Conservation (phyloP, 2,888 invertebrate genomes). For the Mythimna pallens region DNA sequence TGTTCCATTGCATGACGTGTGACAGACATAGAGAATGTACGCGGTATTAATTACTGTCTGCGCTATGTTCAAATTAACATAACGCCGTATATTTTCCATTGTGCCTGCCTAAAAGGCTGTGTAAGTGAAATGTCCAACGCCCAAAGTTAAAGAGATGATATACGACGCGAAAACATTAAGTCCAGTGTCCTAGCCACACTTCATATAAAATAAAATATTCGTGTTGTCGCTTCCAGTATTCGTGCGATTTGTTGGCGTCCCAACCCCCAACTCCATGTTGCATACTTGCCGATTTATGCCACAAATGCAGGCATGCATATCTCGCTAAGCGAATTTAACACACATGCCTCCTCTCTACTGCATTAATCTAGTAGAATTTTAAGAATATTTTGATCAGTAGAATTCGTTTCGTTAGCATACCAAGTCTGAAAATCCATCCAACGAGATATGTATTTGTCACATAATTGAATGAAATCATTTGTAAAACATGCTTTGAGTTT, state of each 20-base stretch:
- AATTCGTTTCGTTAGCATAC: not conserved
- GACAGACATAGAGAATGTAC: not conserved
- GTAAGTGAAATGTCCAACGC: constrained; percentile 28
- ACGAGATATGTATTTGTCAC: too few species aligned
- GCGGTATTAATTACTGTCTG: constrained; percentile 20
- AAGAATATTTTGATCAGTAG: not conserved
- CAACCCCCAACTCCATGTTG: constrained; percentile 6
- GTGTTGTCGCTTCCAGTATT: constrained; percentile 21
- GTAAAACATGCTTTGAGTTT: constrained; percentile 5
- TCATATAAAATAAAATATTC: constrained; percentile 25
- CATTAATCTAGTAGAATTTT: not conserved
- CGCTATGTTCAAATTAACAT: constrained; percentile 22
- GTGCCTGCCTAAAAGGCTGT: constrained; percentile 25
- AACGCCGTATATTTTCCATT: constrained; percentile 2
- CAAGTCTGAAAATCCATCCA: not conserved
- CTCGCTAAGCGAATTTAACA: not conserved
- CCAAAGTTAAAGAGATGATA: constrained; percentile 11
- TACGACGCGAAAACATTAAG: constrained; percentile 22
- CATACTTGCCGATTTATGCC: constrained; percentile 27
- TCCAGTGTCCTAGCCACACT: constrained; percentile 15
- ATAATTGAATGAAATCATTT: too few species aligned
- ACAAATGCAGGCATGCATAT: not conserved
- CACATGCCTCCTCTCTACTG: not conserved
- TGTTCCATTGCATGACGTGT: constrained; percentile 1
- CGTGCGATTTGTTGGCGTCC: constrained; percentile 21